Percentiles rank a stretch among this genome's conserved stretches.
phyloP scores from a whole-genome alignment of 2,113 vertebrate genomes.

The Mus spicilegus region DNA sequence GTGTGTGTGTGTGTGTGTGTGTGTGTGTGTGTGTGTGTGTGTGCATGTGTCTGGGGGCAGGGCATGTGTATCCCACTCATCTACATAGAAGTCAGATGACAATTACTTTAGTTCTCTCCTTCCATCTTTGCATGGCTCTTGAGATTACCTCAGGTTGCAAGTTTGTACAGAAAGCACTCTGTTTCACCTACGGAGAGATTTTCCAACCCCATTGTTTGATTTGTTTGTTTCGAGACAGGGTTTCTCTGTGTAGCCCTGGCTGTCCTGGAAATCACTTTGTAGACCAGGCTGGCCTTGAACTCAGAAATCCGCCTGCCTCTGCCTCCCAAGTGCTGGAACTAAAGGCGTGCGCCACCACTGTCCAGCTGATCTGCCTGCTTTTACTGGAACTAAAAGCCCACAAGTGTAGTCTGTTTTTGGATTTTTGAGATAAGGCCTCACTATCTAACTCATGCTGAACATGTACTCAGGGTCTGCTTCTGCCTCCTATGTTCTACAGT shows the following conservation, averaged over 20 bases:
- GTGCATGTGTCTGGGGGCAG: neutral
- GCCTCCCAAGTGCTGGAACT: too few species aligned
- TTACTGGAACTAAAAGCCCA: neutral
- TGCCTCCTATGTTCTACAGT: neutral
- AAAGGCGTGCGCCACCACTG: too few species aligned
- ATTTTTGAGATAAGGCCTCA: neutral
- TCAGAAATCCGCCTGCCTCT: neutral
- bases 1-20: neutral
- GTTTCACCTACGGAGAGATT: neutral
- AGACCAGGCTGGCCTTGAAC: neutral
- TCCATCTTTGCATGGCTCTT: neutral
- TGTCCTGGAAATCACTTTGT: neutral
- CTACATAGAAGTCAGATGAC: neutral
- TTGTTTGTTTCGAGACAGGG: neutral
- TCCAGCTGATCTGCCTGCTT: neutral
- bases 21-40: neutral
- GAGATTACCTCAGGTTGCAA: neutral
- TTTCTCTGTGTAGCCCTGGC: neutral
- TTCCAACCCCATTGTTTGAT: neutral
- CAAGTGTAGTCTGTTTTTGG: neutral
- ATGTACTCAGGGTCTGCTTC: neutral
- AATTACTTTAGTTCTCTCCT: neutral
- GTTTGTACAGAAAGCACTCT: neutral
- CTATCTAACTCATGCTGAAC: neutral
- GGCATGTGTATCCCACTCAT: neutral